These are phyloP conservation scores for Acromyrmex heyeri DNA, from an alignment of 1,140 invertebrate species.

Conservation along the genomic window DNA sequence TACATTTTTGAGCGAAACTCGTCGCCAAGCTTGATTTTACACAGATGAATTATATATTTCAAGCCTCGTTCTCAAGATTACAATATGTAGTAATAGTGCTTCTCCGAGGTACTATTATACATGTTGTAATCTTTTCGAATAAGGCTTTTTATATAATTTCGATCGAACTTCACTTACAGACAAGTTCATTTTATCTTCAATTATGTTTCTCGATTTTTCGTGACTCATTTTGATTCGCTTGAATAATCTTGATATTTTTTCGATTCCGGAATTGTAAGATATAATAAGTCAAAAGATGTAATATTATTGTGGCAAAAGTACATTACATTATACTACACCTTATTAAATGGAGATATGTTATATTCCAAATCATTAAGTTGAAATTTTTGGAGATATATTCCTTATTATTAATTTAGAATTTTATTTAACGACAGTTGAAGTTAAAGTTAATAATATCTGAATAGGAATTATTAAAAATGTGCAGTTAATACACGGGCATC, in stretches of 20 bases:
- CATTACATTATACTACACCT: neutral
- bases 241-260: neutral
- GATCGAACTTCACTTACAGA: too few species aligned
- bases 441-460: neutral
- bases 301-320: neutral
- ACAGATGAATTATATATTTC: neutral
- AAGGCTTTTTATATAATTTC: too few species aligned
- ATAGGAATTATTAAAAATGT: neutral
- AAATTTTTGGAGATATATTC: neutral
- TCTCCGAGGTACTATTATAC: too few species aligned
- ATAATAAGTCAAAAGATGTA: neutral
- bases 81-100: too few species aligned
- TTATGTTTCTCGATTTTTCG: neutral
- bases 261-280: neutral
- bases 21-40: neutral
- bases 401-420: conserved; percentile 1
- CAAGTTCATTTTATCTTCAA: too few species aligned
- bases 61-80: too few species aligned
- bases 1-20: neutral
- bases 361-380: neutral
- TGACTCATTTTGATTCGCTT: neutral
- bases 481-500: neutral
- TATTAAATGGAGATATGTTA: neutral
- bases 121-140: too few species aligned
- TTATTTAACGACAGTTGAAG: neutral